Conservation (phyloP, 2,797 vertebrate genomes). For the Esox masquinongy region DNA sequence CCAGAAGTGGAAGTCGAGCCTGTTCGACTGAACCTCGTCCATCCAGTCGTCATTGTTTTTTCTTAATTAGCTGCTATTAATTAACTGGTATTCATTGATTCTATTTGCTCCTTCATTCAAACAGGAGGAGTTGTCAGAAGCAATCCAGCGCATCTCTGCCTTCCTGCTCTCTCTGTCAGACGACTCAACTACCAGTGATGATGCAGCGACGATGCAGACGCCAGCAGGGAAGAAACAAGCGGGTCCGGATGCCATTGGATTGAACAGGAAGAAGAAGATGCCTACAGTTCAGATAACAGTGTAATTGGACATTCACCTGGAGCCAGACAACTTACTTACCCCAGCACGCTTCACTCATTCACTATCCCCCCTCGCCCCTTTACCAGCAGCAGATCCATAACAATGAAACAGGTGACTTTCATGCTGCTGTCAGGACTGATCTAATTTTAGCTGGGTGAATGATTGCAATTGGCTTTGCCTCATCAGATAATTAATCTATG, state of each 20-base stretch:
- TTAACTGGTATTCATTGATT: constrained; percentile 72
- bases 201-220: constrained; percentile 42
- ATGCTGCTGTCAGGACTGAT: constrained; percentile 99
- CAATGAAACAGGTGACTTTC: constrained; percentile 99
- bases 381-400: constrained; percentile 99
- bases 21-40: constrained; percentile 18
- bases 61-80: constrained; percentile 75
- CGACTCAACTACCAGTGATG: constrained; percentile 65
- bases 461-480: constrained; percentile 99
- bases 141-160: constrained; percentile 78
- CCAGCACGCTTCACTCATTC: constrained; percentile 91
- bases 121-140: constrained; percentile 85
- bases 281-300: constrained; percentile 91
- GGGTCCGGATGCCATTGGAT: constrained; percentile 78
- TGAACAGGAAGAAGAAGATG: constrained; percentile 81
- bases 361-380: constrained; percentile 56
- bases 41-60: constrained; percentile 58
- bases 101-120: constrained; percentile 79
- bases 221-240: constrained; percentile 79
- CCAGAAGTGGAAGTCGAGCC: neutral
- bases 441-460: constrained; percentile 99
- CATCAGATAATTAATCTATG: constrained; percentile 99
- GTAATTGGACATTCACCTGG: constrained; percentile 99
- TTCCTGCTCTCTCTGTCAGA: constrained; percentile 84
- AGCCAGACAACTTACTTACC: constrained; percentile 97